Percentiles rank a stretch among this genome's conserved stretches.
Evolutionary conservation across 2,888 invertebrate genomes (phyloP).

Genomic region (Synergus umbraculus): DNA sequence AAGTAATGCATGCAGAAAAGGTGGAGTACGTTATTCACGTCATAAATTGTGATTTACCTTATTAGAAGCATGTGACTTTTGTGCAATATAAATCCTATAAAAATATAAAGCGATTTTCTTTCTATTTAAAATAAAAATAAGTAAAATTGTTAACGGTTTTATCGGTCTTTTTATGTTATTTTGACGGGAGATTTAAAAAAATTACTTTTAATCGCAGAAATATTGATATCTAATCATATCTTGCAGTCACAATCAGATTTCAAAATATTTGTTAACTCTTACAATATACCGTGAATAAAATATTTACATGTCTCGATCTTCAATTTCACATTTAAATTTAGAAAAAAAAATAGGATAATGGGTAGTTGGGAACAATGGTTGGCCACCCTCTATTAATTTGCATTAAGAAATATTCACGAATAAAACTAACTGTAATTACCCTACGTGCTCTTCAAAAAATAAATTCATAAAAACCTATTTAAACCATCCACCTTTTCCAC

Average conservation of each 20-base stretch:
- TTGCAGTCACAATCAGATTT: neutral
- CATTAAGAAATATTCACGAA: too few relatives aligned
- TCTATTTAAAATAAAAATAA: neutral
- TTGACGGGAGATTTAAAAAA: neutral
- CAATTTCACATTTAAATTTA: neutral
- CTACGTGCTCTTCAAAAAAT: too few relatives aligned
- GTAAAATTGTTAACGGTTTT: neutral
- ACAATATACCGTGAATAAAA: neutral
- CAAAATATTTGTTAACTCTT: neutral
- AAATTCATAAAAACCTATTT: too few relatives aligned
- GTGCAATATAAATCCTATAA: too few relatives aligned
- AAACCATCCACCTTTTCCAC: too few relatives aligned
- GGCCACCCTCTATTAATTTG: too few relatives aligned
- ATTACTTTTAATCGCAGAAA: neutral
- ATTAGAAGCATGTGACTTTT: neutral
- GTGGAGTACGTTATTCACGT: neutral
- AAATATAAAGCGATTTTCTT: too few relatives aligned
- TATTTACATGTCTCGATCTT: neutral
- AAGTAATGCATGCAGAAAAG: neutral
- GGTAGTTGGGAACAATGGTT: too few relatives aligned
- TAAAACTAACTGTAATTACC: too few relatives aligned
- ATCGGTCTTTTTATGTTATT: neutral
- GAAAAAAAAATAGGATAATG: neutral
- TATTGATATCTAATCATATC: neutral
- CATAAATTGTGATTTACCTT: neutral